These are phyloP conservation scores for Listrodromus nycthemerus DNA, from an alignment of 2,888 invertebrate genomes.

Conservation along the genomic window DNA sequence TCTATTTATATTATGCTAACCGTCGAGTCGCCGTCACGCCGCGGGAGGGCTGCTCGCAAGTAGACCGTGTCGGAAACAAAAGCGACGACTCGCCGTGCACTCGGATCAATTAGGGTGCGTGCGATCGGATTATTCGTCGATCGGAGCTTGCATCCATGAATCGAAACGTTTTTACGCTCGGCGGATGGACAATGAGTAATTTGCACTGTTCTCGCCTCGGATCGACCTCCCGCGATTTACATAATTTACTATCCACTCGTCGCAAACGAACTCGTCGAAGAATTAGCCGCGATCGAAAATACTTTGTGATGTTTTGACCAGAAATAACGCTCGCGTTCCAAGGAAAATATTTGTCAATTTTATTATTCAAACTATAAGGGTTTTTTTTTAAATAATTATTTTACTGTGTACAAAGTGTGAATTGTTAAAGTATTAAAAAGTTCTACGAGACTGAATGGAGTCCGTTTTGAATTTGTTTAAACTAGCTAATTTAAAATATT, in stretches of 20 bases:
- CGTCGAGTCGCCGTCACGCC: constrained; percentile 27
- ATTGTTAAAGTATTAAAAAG: too few species aligned
- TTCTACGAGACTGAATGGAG: too few species aligned
- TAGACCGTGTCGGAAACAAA: constrained; percentile 62
- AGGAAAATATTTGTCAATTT: too few species aligned
- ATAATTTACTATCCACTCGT: neutral
- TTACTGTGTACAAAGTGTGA: too few species aligned
- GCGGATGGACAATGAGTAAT: neutral
- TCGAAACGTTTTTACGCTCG: constrained; percentile 11
- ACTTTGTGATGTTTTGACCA: too few species aligned
- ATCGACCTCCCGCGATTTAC: neutral
- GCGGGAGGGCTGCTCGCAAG: constrained; percentile 28
- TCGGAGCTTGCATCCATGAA: neutral
- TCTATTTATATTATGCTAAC: constrained; percentile 56
- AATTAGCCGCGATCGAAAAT: neutral
- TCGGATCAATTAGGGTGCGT: constrained; percentile 13
- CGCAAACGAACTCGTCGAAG: neutral
- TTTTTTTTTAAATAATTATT: too few species aligned
- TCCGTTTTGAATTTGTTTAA: too few species aligned
- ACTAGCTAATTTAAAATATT: too few species aligned
- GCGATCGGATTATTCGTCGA: constrained; percentile 18
- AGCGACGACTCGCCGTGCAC: constrained; percentile 17
- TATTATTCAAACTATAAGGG: too few species aligned
- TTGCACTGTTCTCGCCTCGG: neutral
- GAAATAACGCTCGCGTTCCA: neutral